Percentiles rank a stretch among this genome's conserved stretches.
These are phyloP conservation scores for Centropus unirufus DNA, from an alignment of 2,113 vertebrate species.

Conservation along the genomic window DNA sequence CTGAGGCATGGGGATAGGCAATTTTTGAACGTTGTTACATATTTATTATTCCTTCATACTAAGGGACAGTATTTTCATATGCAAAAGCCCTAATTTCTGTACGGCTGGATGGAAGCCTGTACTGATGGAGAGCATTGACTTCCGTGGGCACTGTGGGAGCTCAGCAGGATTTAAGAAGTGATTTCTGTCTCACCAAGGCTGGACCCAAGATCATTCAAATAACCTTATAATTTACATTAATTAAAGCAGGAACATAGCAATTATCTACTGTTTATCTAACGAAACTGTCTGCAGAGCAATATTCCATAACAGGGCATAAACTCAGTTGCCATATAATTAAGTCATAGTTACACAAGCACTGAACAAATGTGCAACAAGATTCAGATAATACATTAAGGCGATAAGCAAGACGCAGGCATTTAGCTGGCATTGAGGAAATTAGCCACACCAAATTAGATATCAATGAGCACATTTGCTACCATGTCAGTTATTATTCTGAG, in stretches of 20 bases:
- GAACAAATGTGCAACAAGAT: slow-evolving; percentile 40
- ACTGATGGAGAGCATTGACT: background rate
- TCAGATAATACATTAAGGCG: background rate
- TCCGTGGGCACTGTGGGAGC: accelerated
- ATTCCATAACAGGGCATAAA: background rate
- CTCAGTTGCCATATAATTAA: slow-evolving; percentile 38
- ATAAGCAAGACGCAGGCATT: background rate
- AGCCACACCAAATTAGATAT: slow-evolving; percentile 48
- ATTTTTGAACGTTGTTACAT: background rate
- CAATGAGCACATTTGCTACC: slow-evolving; percentile 14
- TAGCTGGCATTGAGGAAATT: slow-evolving; percentile 36
- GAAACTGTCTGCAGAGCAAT: background rate
- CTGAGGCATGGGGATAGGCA: background rate
- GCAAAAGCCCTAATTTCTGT: background rate
- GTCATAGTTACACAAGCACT: background rate
- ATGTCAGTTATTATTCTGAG: background rate
- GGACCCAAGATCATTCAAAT: background rate
- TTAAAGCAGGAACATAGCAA: slow-evolving; percentile 3
- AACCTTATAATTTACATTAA: slow-evolving; percentile 14
- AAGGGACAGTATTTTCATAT: background rate
- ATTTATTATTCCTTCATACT: background rate
- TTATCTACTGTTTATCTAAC: slow-evolving; percentile 35
- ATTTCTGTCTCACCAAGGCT: background rate
- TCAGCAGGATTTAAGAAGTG: background rate
- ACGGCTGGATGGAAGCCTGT: background rate